Percentiles rank a stretch among this genome's conserved stretches.
Evolutionary conservation across 2,888 invertebrate genomes (phyloP).

Genomic region (Andrena trimmerana): DNA sequence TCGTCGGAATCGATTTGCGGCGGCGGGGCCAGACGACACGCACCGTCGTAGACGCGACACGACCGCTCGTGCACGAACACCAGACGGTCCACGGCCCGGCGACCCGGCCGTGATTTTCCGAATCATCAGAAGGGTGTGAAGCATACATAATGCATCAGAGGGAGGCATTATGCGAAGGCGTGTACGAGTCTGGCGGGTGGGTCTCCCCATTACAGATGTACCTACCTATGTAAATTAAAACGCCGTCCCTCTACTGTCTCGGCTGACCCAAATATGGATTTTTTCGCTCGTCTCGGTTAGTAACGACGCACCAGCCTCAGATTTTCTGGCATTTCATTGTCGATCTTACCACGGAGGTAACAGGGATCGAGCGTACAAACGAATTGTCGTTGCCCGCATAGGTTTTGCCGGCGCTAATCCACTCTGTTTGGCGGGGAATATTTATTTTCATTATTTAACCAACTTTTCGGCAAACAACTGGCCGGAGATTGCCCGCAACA

Average conservation of each 20-base stretch:
- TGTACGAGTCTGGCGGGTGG: slow-evolving; percentile 66
- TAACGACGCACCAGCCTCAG: slow-evolving; percentile 46
- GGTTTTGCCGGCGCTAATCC: neutral
- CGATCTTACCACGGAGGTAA: neutral
- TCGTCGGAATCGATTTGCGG: slow-evolving; percentile 54
- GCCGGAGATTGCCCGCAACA: slow-evolving; percentile 44
- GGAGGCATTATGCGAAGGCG: slow-evolving; percentile 74
- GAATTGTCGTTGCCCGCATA: neutral
- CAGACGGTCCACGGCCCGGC: slow-evolving; percentile 53
- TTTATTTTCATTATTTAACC: slow-evolving; percentile 55
- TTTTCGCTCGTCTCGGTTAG: slow-evolving; percentile 46
- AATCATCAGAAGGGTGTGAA: slow-evolving; percentile 77
- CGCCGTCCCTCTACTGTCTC: slow-evolving; percentile 29
- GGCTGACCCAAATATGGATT: slow-evolving; percentile 75
- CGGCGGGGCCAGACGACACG: slow-evolving; percentile 40
- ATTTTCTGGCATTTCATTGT: slow-evolving; percentile 22
- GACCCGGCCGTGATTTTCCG: slow-evolving; percentile 72
- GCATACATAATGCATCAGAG: slow-evolving; percentile 77
- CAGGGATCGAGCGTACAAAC: slow-evolving; percentile 24
- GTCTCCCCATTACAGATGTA: slow-evolving; percentile 75
- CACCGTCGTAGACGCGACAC: slow-evolving; percentile 49
- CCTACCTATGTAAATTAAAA: slow-evolving; percentile 71
- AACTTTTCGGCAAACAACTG: slow-evolving; percentile 51
- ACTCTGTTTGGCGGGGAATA: slow-evolving; percentile 21
- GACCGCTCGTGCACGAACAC: slow-evolving; percentile 58